These are phyloP conservation scores for Eptatretus atami DNA, from an alignment of 2,797 vertebrate species.

Conservation along the genomic window DNA sequence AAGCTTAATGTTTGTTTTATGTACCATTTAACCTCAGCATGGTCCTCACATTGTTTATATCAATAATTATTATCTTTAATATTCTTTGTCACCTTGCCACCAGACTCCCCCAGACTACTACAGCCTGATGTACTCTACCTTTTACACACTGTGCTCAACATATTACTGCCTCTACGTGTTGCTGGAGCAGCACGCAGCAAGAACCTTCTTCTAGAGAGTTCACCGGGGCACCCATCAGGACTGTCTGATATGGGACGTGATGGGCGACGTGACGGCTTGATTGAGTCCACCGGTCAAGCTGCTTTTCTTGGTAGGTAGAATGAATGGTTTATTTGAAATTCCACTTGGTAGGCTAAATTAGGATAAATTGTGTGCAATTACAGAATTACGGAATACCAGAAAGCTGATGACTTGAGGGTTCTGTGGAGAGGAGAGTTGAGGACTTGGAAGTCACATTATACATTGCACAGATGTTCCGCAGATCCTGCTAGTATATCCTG, in stretches of 20 bases:
- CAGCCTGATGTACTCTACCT: conserved; percentile 77
- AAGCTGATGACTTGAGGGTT: too few relatives aligned
- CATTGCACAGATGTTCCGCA: too few relatives aligned
- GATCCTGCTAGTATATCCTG: too few relatives aligned
- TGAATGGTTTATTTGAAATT: neutral
- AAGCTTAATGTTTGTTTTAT: too few relatives aligned
- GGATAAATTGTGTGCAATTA: too few relatives aligned
- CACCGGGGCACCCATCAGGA: conserved; percentile 86
- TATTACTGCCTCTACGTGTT: conserved; percentile 72
- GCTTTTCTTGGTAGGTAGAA: conserved; percentile 49
- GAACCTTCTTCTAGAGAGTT: conserved; percentile 85
- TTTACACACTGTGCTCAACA: conserved; percentile 80
- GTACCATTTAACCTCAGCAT: too few relatives aligned
- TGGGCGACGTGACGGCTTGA: conserved; percentile 52
- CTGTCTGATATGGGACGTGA: conserved; percentile 69
- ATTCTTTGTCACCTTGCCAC: neutral
- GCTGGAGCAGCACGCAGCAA: conserved; percentile 95
- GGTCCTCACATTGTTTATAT: too few relatives aligned
- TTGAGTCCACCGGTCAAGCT: conserved; percentile 86
- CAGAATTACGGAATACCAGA: too few relatives aligned
- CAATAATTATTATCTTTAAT: too few relatives aligned
- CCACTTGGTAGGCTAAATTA: neutral
- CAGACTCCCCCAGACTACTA: conserved; percentile 82
- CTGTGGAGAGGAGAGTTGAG: too few relatives aligned
- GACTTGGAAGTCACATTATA: too few relatives aligned